Percentiles rank a stretch among this genome's conserved stretches.
Evolutionary conservation across 2,888 invertebrate genomes (phyloP).

Genomic region (Acrocera orbiculus): DNA sequence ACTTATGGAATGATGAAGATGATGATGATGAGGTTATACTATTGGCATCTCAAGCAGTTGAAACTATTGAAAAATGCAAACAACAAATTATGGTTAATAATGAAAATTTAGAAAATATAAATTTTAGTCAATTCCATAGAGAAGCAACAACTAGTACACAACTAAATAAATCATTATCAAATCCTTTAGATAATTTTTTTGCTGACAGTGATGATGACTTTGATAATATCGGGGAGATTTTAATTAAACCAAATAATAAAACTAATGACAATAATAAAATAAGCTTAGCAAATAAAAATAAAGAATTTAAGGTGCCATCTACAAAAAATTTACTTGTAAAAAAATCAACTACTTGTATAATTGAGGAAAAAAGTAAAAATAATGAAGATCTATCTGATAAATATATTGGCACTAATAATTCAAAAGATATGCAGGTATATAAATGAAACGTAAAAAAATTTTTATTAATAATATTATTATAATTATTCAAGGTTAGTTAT

Average conservation of each 20-base stretch:
- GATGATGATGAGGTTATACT: constrained; percentile 13
- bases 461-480: background rate
- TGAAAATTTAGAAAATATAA: background rate
- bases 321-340: too few relatives aligned
- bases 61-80: constrained; percentile 6
- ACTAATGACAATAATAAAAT: background rate
- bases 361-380: too few relatives aligned
- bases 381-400: too few relatives aligned
- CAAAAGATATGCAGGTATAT: constrained; percentile 3
- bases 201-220: constrained; percentile 5
- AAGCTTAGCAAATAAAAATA: background rate
- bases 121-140: constrained; percentile 5
- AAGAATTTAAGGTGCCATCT: too few relatives aligned
- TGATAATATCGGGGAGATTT: constrained; percentile 6
- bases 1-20: too few relatives aligned
- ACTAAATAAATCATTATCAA: background rate
- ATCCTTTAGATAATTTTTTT: constrained; percentile 1
- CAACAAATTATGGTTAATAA: constrained; percentile 5
- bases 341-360: too few relatives aligned
- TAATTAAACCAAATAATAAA: background rate
- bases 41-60: constrained; percentile 11
- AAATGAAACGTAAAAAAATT: background rate
- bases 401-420: constrained; percentile 1
- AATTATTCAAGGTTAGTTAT: constrained; percentile 3
- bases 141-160: constrained; percentile 9